Base-by-base conservation (phyloP, 2,888 invertebrate species). In the Lasioglossum marginatum region DNA sequence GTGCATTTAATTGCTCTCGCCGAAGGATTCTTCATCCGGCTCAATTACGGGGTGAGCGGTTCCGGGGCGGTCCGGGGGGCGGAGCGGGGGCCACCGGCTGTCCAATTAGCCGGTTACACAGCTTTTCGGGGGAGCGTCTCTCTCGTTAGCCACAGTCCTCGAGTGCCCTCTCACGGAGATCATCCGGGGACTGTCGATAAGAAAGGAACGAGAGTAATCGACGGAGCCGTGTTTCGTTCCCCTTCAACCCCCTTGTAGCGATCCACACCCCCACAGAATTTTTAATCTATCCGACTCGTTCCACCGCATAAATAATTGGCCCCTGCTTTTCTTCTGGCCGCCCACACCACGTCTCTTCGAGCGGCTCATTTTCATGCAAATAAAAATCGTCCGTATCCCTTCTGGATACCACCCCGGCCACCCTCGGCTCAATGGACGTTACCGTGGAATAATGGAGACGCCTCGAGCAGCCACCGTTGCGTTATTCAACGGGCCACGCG, bases 31-130 rank as follows among this genome's bases (percentile, higher is more conserved):
- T 86, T 75, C 77, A 80, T 75, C 77, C 23, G 52, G 14, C 31
- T 43, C 60, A 34, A 83, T 83, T 74, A 63, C 83, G 8, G 34
- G 19, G 66, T 34, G 66, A 27, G 60, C 60, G 60, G 60, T n/a
- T n/a, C 57, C 4, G n/a, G 57, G 57, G n/a, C n/a, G 52, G n/a
- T 8, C 3, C n/a, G 12, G 12, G 14, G 60, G 60, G 60, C 60
- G 60, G 60, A 2, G 66, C 34, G 52, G 34, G 80, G 27, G 34
- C 40, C 70, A 48, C 74, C 43, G 43, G 40, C 72, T 34, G 77
- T 85, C 77, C 83, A 83, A 86, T 85, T 85, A 85, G 60, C 31
- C 72, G 63, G 72, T 43, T 52, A 52, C 23, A 48, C n/a, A n/a
- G 70, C n/a, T 23, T 68, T 48, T 78, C 66, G 63, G 34, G 27